Conservation (phyloP, 1,140 invertebrate species). For the Caenorhabditis brenneri region DNA sequence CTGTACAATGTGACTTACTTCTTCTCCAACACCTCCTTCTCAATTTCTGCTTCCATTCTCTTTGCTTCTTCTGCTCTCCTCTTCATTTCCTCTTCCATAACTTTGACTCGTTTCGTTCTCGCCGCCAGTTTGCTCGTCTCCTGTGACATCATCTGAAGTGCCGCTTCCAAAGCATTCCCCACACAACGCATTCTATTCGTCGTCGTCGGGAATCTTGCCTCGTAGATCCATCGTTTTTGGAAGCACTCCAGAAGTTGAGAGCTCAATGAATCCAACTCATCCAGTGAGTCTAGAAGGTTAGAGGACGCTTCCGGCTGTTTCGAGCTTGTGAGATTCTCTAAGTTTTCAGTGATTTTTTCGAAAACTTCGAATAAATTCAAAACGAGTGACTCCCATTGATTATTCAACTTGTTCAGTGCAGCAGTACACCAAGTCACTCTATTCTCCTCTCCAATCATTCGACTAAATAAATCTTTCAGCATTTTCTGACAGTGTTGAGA, state of each 20-base stretch:
- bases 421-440: constrained; percentile 16
- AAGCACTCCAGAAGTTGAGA: background rate
- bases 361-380: background rate
- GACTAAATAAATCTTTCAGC: background rate
- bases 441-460: constrained; percentile 19
- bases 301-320: too few relatives aligned
- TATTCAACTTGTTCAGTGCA: background rate
- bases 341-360: background rate
- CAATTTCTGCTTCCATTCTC: background rate
- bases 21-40: background rate
- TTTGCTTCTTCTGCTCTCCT: background rate
- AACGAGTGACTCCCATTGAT: background rate
- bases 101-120: background rate
- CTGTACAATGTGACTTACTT: too few relatives aligned
- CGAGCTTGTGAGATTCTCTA: background rate
- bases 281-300: background rate
- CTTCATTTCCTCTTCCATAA: background rate
- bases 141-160: background rate
- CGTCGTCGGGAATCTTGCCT: background rate
- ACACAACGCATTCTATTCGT: background rate
- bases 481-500: background rate
- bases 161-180: background rate
- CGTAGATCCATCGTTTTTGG: background rate
- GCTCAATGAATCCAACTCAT: background rate
- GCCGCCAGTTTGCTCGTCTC: background rate